These are phyloP conservation scores for Isurus oxyrinchus DNA, from an alignment of 2,113 vertebrate species.

Conservation along the genomic window DNA sequence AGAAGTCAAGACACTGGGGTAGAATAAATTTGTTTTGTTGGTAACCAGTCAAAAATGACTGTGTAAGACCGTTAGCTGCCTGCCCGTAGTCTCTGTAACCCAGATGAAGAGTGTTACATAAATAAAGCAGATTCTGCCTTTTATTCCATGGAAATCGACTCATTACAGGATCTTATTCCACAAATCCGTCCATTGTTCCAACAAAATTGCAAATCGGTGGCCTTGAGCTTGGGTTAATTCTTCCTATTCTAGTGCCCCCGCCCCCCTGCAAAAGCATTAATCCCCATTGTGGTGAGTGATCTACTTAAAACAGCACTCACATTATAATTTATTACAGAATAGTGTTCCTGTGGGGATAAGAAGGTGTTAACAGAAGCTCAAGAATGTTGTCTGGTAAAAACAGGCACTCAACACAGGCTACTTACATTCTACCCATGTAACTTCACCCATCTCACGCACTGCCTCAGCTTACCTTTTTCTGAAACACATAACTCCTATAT, in stretches of 20 bases:
- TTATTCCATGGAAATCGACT: background rate
- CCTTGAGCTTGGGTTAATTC: background rate
- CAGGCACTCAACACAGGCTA: background rate
- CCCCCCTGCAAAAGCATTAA: background rate
- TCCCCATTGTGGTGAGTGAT: background rate
- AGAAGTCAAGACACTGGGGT: background rate
- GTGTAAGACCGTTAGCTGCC: background rate
- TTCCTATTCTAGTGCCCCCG: background rate
- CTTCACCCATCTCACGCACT: background rate
- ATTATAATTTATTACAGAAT: background rate
- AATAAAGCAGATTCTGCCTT: background rate
- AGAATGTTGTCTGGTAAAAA: background rate
- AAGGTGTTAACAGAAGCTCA: background rate
- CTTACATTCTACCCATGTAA: background rate
- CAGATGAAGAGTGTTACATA: background rate
- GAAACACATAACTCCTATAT: background rate
- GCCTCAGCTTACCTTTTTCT: background rate
- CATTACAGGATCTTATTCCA: background rate
- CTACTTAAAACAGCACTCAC: background rate
- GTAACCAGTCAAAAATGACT: background rate
- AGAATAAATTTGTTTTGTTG: background rate
- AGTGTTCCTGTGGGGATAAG: background rate
- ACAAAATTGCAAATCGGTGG: background rate
- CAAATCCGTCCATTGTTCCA: background rate
- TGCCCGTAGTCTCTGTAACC: background rate